Evolutionary conservation across 2,113 vertebrate genomes (phyloP), one percentile per base, ranked within the genome.

Genomic region (Alces alces): DNA sequence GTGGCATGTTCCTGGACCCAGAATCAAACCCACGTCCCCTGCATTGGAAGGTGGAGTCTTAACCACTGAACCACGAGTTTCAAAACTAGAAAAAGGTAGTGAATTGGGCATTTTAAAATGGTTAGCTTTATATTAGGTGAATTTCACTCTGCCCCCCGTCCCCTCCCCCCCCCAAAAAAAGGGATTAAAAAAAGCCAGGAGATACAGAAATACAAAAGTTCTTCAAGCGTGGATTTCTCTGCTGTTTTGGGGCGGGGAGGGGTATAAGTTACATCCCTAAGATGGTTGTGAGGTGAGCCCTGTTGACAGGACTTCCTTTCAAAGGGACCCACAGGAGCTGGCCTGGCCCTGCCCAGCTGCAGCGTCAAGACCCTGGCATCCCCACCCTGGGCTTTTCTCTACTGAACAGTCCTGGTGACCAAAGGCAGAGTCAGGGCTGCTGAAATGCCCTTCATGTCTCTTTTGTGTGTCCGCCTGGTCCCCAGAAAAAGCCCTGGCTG

Each of bases 341-440:
- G 27, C 1, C 90, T 58, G n/a, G 43, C 23, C 76, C 64, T 1
- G 36, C 57, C 89, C 90, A 21, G 27, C 78, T 76, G 78, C 89
- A 52, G n/a, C 55, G 16, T 25, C 64, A 39, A 58, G 64, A 55
- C 96, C 97, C 76, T 96, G 95, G 94, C 80, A 70, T 66, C 7
- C 0, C 57, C 39, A 43, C 82, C 95, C 87, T 52, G 92, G 94
- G 96, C 96, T 95, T 87, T 93, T 78, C 30, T n/a, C n/a, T 30
- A 0, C 55, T 58, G 92, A 97, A 92, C 60, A 94, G 90, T n/a
- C 27, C 45, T 1, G 85, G 80, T 93, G 97, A 98, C 97, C 97
- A 98, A 97, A 96, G 97, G 58, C 96, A 39, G 54, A 84, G 73
- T 98, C 96, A 13, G 93, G 96, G 96, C 86, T 96, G 79, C 94